Evolutionary conservation across 2,113 vertebrate genomes (phyloP).

Genomic region (Sitta europaea): DNA sequence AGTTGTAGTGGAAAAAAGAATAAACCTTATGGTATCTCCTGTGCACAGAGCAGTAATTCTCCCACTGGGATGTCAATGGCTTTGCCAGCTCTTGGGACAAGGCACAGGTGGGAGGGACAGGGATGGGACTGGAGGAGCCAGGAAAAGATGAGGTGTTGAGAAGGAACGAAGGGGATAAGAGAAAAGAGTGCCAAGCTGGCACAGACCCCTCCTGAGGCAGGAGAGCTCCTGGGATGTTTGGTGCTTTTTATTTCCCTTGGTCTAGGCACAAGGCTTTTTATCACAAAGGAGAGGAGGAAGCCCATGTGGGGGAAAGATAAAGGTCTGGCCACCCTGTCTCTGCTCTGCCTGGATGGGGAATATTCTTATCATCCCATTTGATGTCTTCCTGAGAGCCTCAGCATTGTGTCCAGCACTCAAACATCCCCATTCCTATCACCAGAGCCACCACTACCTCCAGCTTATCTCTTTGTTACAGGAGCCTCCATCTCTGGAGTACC

Average conservation of each 20-base stretch:
- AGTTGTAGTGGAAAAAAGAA: constrained; percentile 1
- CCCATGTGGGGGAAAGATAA: constrained; percentile 11
- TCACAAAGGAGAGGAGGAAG: neutral
- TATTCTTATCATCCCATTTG: constrained; percentile 39
- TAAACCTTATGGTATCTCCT: neutral
- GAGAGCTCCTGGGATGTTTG: neutral
- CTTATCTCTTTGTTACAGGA: constrained; percentile 56
- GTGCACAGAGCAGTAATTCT: neutral
- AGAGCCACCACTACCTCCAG: neutral
- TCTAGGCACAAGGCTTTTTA: neutral
- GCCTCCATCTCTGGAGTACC: constrained; percentile 7
- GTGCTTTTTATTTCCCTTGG: neutral
- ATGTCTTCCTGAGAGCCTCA: constrained; percentile 37
- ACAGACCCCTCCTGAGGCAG: neutral
- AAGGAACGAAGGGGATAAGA: neutral
- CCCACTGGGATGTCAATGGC: neutral
- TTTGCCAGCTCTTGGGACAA: neutral
- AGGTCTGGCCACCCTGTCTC: neutral
- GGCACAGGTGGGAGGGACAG: neutral
- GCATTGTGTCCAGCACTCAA: constrained; percentile 32
- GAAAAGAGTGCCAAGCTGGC: neutral
- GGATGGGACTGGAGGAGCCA: neutral
- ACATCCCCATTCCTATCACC: constrained; percentile 4
- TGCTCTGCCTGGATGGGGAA: neutral
- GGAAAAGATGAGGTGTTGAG: neutral